Evolutionary conservation across 2,113 vertebrate species (phyloP).

Genomic region (Brachyhypopomus occidentalis): DNA sequence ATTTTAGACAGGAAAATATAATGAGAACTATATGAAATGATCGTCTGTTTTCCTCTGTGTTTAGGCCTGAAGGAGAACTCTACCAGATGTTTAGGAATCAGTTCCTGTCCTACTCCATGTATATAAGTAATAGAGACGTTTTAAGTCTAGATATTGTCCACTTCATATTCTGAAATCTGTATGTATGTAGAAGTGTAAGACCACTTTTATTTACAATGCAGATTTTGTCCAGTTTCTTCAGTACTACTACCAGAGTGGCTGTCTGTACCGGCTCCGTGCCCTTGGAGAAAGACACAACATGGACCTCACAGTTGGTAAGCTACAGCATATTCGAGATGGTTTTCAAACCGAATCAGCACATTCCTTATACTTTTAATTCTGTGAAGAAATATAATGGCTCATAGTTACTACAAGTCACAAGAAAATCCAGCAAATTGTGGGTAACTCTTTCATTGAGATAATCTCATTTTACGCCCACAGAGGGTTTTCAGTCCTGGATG

Average conservation of each 20-base stretch:
- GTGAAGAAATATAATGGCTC: too few species aligned
- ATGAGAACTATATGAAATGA: background rate
- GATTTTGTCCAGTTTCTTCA: slow-evolving; percentile 97
- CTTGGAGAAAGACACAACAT: slow-evolving; percentile 94
- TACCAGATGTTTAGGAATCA: slow-evolving; percentile 98
- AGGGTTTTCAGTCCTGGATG: slow-evolving; percentile 99
- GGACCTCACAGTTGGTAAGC: slow-evolving; percentile 51
- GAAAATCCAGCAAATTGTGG: background rate
- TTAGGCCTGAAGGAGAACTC: slow-evolving; percentile 91
- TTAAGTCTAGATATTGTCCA: background rate
- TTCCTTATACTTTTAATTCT: too few species aligned
- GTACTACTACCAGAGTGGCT: slow-evolving; percentile 98
- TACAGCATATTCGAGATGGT: background rate
- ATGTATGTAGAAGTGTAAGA: background rate
- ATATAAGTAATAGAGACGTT: slow-evolving; percentile 85
- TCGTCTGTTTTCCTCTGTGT: slow-evolving; percentile 29
- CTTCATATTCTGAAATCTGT: background rate
- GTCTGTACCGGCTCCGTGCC: slow-evolving; percentile 88
- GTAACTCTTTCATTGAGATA: background rate
- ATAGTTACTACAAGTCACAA: background rate
- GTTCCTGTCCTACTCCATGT: slow-evolving; percentile 92
- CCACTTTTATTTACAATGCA: slow-evolving; percentile 58
- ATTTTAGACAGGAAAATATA: too few species aligned
- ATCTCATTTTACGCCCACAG: slow-evolving; percentile 66
- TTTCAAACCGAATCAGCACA: background rate